Evolutionary conservation across 1,140 invertebrate species (phyloP), one percentile per base, ranked within the genome.

Genomic region (Ceratina japonica): DNA sequence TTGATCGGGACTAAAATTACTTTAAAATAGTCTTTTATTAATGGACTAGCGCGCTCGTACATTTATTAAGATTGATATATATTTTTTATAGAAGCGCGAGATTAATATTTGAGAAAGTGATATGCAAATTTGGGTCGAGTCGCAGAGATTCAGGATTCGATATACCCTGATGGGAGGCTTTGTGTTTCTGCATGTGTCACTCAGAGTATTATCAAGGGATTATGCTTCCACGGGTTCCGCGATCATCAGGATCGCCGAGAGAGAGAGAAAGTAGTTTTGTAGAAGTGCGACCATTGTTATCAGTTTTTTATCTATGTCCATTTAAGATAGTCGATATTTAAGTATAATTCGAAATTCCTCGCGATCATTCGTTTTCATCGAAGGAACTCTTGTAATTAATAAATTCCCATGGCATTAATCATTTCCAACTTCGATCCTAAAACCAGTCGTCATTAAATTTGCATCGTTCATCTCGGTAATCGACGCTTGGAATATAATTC

Each of bases 121-220:
- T 51, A 22, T 16, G 15, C 16, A 52, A 20, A 61, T 49, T 61
- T 15, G 7, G 12, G 20, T 22, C 15, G 61, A 22, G 22, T 20
- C 7, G 49, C 24, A 44, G 37, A 52, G 27, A 51, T 52, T 63
- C 72, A 15, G 51, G 20, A 24, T 51, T 44, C 37, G 20, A 49
- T 75, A 10, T 22, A 61, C n/a, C 22, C 0, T 18, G 56, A 70
- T 76, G 52, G 22, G n/a, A 24, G 54, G 24, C 58, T 54, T 61
- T 70, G 27, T 16, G 68, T 63, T 63, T 44, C 68, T 16, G 49
- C 7, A 54, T 62, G 18, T 37, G 68, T 54, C 68, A 63, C 44
- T 62, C 58, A 10, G 27, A 54, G 68, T 77, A 77, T 77, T 77
- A 77, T 72, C 75, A 52, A 56, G 75, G 75, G 75, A 63, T 63